Conservation (phyloP, 1,140 invertebrate genomes). For the Latrodectus geometricus region DNA sequence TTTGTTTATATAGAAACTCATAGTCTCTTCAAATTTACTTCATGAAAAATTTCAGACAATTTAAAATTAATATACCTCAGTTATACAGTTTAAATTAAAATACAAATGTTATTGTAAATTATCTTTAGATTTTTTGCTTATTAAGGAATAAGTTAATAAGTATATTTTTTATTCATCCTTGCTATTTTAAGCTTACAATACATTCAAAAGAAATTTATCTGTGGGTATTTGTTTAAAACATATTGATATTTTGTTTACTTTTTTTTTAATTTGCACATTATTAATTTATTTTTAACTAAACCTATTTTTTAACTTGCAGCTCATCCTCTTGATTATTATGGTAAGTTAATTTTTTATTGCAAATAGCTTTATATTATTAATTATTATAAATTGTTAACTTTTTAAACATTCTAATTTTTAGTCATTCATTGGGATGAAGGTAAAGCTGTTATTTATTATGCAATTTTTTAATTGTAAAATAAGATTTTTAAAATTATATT, state of each 20-base stretch:
- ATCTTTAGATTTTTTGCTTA: background rate
- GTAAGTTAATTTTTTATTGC: slow-evolving; percentile 82
- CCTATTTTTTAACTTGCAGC: slow-evolving; percentile 74
- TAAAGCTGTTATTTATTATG: slow-evolving; percentile 21
- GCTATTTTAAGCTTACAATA: background rate
- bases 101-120: no score
- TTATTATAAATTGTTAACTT: slow-evolving; percentile 5
- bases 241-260: background rate
- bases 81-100: no score
- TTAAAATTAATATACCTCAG: no score
- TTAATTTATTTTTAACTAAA: background rate
- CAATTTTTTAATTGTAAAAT: no score
- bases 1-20: no score
- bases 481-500: no score
- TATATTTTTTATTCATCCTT: background rate
- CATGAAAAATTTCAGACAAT: no score
- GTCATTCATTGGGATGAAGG: slow-evolving; percentile 66
- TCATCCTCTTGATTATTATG: slow-evolving; percentile 98
- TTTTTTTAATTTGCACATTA: background rate
- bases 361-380: slow-evolving; percentile 59
- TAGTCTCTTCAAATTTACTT: no score
- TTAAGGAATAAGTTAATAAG: background rate
- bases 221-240: background rate
- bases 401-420: slow-evolving; percentile 23
- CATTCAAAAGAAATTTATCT: background rate